A percentile compares a stretch with the other conserved stretches of the same genome.
Conservation (phyloP, 2,113 vertebrate species). For the Xiphophorus maculatus region DNA sequence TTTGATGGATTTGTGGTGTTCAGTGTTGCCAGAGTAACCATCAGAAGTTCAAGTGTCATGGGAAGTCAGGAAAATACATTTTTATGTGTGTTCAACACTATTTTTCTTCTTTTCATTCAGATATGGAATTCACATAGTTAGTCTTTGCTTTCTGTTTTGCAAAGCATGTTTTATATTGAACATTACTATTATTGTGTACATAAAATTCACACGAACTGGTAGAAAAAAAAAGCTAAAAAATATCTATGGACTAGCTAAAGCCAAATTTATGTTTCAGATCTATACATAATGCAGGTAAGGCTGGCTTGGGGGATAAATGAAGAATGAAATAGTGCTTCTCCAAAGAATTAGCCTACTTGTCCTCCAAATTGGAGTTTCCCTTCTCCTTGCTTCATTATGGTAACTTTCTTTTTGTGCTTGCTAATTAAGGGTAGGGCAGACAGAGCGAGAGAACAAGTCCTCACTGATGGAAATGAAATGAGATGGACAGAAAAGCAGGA, state of each 20-base stretch:
- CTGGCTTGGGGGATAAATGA: slow-evolving; percentile 51
- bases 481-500: slow-evolving; percentile 59
- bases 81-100: background rate
- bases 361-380: slow-evolving; percentile 63
- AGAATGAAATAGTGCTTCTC: slow-evolving; percentile 49
- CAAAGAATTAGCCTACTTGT: slow-evolving; percentile 40
- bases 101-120: background rate
- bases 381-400: slow-evolving; percentile 62
- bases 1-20: background rate
- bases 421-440: slow-evolving; percentile 66
- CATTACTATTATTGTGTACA: background rate
- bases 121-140: background rate
- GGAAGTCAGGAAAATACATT: background rate
- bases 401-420: slow-evolving; percentile 62
- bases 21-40: background rate
- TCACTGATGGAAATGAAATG: slow-evolving; percentile 71
- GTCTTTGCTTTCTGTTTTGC: background rate
- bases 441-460: slow-evolving; percentile 64
- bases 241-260: background rate
- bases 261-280: slow-evolving; percentile 23
- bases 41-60: background rate
- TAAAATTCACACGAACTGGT: background rate
- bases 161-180: background rate
- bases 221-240: background rate
- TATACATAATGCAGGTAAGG: slow-evolving; percentile 31